Percentiles rank a stretch among this genome's conserved stretches.
Conservation (phyloP, 2,113 vertebrate genomes). For the Anoplopoma fimbria region DNA sequence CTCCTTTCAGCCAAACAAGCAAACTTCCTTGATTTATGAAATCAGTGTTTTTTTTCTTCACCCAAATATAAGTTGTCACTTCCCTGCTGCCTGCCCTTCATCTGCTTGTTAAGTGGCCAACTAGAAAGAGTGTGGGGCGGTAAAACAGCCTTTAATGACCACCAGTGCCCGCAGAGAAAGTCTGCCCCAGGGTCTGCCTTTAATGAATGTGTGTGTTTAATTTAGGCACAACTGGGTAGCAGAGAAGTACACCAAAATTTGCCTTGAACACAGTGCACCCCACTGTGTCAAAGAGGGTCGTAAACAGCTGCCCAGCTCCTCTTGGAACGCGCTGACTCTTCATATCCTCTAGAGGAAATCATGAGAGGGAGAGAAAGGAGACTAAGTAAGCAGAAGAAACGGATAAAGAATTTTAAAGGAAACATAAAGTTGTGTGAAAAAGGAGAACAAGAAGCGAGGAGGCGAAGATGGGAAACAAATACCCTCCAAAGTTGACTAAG, state of each 20-base stretch:
- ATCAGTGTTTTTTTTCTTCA: background rate
- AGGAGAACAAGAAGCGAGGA: background rate
- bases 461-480: background rate
- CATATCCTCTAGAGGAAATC: constrained; percentile 47
- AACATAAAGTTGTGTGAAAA: constrained; percentile 20
- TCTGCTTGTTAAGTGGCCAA: constrained; percentile 66
- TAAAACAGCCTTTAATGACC: constrained; percentile 74
- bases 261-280: constrained; percentile 75
- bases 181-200: constrained; percentile 66
- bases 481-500: background rate
- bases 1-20: background rate
- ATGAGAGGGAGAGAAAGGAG: constrained; percentile 27
- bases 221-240: constrained; percentile 75
- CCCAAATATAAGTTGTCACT: constrained; percentile 50
- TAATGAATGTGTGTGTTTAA: constrained; percentile 82
- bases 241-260: constrained; percentile 62
- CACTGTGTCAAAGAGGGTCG: constrained; percentile 72
- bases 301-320: constrained; percentile 79
- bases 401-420: background rate
- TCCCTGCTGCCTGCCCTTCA: constrained; percentile 47
- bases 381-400: constrained; percentile 30
- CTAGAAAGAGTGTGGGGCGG: constrained; percentile 44
- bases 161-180: constrained; percentile 76
- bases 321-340: constrained; percentile 76
- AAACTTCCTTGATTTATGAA: background rate